These are phyloP conservation scores for Melanotaenia maccullochi DNA, from an alignment of 2,797 vertebrate species.

Conservation along the genomic window DNA sequence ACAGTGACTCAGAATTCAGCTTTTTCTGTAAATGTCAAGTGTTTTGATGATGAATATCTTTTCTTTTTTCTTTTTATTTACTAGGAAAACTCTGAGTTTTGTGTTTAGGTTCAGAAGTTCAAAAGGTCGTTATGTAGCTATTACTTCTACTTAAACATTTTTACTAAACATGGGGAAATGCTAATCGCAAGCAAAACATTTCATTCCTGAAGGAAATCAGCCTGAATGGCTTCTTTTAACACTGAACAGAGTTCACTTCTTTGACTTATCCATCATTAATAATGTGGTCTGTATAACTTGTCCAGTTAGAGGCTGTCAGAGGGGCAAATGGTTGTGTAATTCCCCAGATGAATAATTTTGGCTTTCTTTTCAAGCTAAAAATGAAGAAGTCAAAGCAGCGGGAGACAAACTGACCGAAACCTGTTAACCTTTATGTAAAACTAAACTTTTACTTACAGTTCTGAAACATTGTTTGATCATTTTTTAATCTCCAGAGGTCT, in stretches of 20 bases:
- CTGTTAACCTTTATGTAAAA: neutral
- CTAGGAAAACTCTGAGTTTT: neutral
- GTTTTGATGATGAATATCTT: neutral
- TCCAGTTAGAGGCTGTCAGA: conserved; percentile 51
- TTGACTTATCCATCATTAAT: conserved; percentile 38
- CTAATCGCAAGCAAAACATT: conserved; percentile 18
- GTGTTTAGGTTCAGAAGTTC: neutral
- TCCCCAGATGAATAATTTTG: conserved; percentile 43
- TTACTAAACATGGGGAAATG: conserved; percentile 21
- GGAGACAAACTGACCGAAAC: conserved; percentile 1
- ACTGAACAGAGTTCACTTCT: conserved; percentile 22
- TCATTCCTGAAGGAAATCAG: conserved; percentile 7
- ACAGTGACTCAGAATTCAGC: neutral
- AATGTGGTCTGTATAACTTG: conserved; percentile 52
- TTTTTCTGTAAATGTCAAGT: neutral
- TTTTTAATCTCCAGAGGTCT: neutral
- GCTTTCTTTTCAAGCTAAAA: conserved; percentile 39
- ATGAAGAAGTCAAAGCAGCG: conserved; percentile 23
- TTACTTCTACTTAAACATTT: conserved; percentile 5
- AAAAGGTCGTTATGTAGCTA: neutral
- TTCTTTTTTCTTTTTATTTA: neutral
- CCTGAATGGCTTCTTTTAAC: conserved; percentile 29
- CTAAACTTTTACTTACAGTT: conserved; percentile 1
- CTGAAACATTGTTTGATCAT: too few relatives aligned
- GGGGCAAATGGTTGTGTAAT: conserved; percentile 63